Percentiles rank a stretch among this genome's conserved stretches.
Conservation (phyloP, 2,113 vertebrate genomes). For the Clarias batrachus region DNA sequence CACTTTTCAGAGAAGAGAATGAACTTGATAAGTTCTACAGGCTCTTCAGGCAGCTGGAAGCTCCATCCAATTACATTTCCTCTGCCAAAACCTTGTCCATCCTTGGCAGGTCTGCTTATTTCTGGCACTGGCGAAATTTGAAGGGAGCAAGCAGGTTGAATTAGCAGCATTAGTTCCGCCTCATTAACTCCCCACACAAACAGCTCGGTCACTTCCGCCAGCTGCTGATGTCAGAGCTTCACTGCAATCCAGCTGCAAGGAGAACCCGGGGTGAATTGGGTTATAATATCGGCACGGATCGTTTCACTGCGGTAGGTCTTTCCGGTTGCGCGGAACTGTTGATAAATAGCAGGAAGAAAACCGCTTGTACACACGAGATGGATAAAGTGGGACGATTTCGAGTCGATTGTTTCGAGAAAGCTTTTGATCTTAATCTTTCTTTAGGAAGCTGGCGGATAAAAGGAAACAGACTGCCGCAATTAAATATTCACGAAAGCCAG, state of each 20-base stretch:
- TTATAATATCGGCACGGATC: slow-evolving; percentile 19
- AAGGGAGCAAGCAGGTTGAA: slow-evolving; percentile 22
- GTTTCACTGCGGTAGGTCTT: slow-evolving; percentile 8
- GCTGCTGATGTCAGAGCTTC: slow-evolving; percentile 21
- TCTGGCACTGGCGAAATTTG: background rate
- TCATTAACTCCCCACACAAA: slow-evolving; percentile 33
- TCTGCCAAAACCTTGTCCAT: slow-evolving; percentile 14
- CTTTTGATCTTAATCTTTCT: slow-evolving; percentile 58
- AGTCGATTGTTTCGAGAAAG: slow-evolving; percentile 55
- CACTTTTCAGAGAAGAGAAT: background rate
- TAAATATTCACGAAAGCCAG: slow-evolving; percentile 71
- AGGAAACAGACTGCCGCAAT: slow-evolving; percentile 66
- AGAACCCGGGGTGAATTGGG: background rate
- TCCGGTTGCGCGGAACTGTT: slow-evolving; percentile 14
- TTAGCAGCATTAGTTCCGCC: slow-evolving; percentile 34
- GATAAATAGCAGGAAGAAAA: slow-evolving; percentile 46
- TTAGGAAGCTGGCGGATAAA: slow-evolving; percentile 63
- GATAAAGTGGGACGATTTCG: slow-evolving; percentile 64
- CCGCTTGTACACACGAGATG: slow-evolving; percentile 56
- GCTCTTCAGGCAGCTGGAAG: background rate
- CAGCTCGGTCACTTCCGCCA: slow-evolving; percentile 18
- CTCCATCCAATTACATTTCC: slow-evolving; percentile 13
- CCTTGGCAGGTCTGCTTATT: background rate
- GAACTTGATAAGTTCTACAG: background rate
- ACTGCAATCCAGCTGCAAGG: background rate